A percentile compares a stretch with the other conserved stretches of the same genome.
phyloP scores from a whole-genome alignment of 2,888 invertebrate species.

The Nasonia oneida region DNA sequence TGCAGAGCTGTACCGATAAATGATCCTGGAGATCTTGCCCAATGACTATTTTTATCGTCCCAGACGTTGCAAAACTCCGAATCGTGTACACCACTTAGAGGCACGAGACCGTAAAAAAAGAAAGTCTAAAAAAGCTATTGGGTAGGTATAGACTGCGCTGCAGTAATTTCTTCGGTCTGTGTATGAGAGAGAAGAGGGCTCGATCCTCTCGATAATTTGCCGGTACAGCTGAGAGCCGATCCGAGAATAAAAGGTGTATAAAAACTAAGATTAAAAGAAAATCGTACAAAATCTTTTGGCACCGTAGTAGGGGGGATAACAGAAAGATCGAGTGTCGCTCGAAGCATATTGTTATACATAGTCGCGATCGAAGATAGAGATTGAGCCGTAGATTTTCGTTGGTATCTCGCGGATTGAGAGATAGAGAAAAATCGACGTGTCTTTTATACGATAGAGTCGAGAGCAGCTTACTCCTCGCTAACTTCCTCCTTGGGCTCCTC shows the following conservation, averaged over 20 bases:
- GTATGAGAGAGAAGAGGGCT: neutral
- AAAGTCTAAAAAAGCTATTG: no score
- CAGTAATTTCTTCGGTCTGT: neutral
- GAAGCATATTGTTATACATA: neutral
- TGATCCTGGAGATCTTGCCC: neutral
- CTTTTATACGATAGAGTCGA: neutral
- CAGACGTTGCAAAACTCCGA: neutral
- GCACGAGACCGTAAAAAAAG: neutral
- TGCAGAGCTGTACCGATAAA: slow-evolving; percentile 25
- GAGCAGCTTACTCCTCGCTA: neutral
- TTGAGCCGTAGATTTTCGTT: slow-evolving; percentile 27
- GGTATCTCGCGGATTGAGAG: neutral
- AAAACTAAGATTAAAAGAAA: slow-evolving; percentile 26
- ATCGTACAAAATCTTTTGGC: slow-evolving; percentile 47
- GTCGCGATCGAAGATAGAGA: slow-evolving; percentile 22
- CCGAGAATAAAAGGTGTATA: neutral
- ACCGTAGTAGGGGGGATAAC: slow-evolving; percentile 33
- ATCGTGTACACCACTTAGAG: neutral
- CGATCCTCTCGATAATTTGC: slow-evolving; percentile 1
- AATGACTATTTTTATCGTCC: slow-evolving; percentile 1
- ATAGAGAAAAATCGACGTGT: neutral
- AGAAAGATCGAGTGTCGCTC: slow-evolving; percentile 26
- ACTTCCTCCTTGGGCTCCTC: slow-evolving; percentile 9
- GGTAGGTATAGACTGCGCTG: no score
- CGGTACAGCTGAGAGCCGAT: neutral